Conservation (phyloP, 2,797 vertebrate genomes). For the Thunnus albacares region DNA sequence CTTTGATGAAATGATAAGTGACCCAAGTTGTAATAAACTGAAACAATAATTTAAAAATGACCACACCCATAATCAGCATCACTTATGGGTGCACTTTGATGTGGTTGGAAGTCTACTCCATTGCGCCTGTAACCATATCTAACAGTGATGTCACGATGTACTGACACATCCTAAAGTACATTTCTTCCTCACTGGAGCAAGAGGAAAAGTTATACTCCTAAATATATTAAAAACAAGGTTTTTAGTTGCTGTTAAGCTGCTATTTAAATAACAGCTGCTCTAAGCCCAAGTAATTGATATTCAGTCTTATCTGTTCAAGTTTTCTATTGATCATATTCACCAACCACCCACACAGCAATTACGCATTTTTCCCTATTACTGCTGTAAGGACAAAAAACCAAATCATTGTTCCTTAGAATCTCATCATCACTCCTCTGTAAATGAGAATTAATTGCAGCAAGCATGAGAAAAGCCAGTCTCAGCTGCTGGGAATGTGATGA, state of each 20-base stretch:
- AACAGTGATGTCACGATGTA: neutral
- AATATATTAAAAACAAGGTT: neutral
- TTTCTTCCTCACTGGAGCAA: neutral
- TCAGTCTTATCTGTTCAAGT: slow-evolving; percentile 12
- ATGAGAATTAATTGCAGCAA: slow-evolving; percentile 51
- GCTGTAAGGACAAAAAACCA: slow-evolving; percentile 56
- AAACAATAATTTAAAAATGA: too few species aligned
- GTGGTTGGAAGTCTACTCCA: neutral
- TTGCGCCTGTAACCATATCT: neutral
- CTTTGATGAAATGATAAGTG: too few species aligned
- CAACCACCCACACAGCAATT: slow-evolving; percentile 31
- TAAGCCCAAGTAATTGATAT: slow-evolving; percentile 4
- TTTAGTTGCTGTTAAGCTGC: neutral
- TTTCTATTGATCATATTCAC: slow-evolving; percentile 36
- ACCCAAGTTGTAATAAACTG: too few species aligned
- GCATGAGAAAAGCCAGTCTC: slow-evolving; percentile 28
- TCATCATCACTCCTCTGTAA: slow-evolving; percentile 42
- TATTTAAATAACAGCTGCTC: neutral
- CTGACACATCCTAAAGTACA: neutral
- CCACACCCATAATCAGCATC: neutral
- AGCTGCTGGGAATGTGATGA: slow-evolving; percentile 17
- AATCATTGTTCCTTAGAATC: slow-evolving; percentile 41
- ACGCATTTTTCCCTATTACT: slow-evolving; percentile 8
- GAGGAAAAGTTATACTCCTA: neutral
- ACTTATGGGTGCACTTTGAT: neutral